Conservation (phyloP, 2,888 invertebrate genomes). For the Orthonevra nobilis region DNA sequence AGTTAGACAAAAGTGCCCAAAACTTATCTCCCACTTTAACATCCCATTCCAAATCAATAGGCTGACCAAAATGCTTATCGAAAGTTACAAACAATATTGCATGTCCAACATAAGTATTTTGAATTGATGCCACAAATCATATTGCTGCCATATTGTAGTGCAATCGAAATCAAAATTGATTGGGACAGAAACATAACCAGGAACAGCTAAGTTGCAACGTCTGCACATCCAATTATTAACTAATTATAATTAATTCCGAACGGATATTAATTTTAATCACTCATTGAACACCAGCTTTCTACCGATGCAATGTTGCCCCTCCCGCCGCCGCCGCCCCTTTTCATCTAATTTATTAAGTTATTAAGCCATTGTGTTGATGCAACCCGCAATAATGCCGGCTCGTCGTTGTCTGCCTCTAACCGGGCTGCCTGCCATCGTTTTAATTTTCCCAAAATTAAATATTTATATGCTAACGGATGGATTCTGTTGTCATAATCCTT, state of each 20-base stretch:
- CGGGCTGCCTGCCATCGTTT: slow-evolving; percentile 35
- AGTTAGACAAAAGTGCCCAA: too few relatives aligned
- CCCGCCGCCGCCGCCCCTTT: slow-evolving; percentile 7
- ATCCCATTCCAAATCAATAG: too few relatives aligned
- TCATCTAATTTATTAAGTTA: slow-evolving; percentile 70
- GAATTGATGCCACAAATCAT: slow-evolving; percentile 38
- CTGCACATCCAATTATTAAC: slow-evolving; percentile 66
- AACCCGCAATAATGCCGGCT: slow-evolving; percentile 34
- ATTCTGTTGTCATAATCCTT: slow-evolving; percentile 56
- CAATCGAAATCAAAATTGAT: slow-evolving; percentile 35
- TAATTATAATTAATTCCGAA: slow-evolving; percentile 68
- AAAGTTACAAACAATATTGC: too few relatives aligned
- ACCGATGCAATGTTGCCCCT: too few relatives aligned
- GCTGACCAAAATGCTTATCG: too few relatives aligned
- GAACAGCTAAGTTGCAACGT: too few relatives aligned
- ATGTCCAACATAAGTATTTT: too few relatives aligned
- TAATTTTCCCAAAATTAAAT: slow-evolving; percentile 67
- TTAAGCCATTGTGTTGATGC: slow-evolving; percentile 58
- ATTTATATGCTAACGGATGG: slow-evolving; percentile 59
- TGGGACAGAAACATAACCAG: too few relatives aligned
- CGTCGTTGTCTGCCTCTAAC: not conserved
- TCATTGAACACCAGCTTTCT: too few relatives aligned
- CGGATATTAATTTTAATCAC: slow-evolving; percentile 70
- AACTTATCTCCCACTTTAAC: too few relatives aligned
- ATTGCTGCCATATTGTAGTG: slow-evolving; percentile 24